A percentile compares a stretch with the other conserved stretches of the same genome.
These are phyloP conservation scores for Clepsis dumicolana DNA, from an alignment of 2,888 invertebrate genomes.

Conservation along the genomic window DNA sequence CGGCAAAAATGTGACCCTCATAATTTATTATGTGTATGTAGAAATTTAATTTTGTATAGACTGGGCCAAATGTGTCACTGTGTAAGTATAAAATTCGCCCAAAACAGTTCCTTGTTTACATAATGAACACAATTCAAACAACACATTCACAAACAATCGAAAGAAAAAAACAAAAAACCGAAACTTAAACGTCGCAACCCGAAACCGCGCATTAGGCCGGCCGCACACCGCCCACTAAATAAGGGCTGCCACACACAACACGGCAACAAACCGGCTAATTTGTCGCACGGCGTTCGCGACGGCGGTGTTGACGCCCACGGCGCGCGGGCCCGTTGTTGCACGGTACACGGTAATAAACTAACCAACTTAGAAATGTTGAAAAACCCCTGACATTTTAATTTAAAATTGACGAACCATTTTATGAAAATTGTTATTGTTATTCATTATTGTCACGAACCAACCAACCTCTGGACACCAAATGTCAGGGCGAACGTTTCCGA, in stretches of 20 bases:
- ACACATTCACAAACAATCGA: neutral
- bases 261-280: slow-evolving; percentile 63
- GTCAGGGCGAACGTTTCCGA: too few species aligned
- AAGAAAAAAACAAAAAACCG: slow-evolving; percentile 30
- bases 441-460: too few species aligned
- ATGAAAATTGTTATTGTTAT: too few species aligned
- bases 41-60: too few species aligned
- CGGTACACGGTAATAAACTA: too few species aligned
- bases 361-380: too few species aligned
- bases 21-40: too few species aligned
- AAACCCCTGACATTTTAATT: too few species aligned
- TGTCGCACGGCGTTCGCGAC: slow-evolving; percentile 57
- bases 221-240: slow-evolving; percentile 48
- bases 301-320: slow-evolving; percentile 65
- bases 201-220: slow-evolving; percentile 56
- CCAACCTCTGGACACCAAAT: too few species aligned
- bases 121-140: neutral
- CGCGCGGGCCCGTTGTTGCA: slow-evolving; percentile 49
- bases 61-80: too few species aligned
- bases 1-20: too few species aligned
- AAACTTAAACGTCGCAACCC: slow-evolving; percentile 47
- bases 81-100: neutral
- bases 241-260: slow-evolving; percentile 39
- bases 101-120: neutral
- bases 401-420: too few species aligned